Evolutionary conservation across 2,113 vertebrate species (phyloP).

Genomic region (Macquaria australasica): DNA sequence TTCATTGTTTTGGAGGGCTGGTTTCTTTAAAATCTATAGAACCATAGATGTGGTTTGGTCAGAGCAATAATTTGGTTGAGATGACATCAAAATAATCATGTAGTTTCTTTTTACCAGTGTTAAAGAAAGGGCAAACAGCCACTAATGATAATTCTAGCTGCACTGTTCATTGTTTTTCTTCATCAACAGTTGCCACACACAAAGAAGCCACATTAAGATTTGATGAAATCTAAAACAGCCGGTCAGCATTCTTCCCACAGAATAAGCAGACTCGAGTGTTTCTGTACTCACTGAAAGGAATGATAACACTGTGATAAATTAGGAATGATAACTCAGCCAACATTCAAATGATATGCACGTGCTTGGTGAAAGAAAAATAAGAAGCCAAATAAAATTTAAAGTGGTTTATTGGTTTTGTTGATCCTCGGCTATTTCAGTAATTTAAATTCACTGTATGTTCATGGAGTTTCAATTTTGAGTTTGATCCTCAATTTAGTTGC

Average conservation of each 20-base stretch:
- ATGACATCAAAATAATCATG: neutral
- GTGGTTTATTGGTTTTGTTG: neutral
- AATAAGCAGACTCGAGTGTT: constrained; percentile 15
- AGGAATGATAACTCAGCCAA: neutral
- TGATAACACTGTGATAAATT: constrained; percentile 31
- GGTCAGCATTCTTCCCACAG: constrained; percentile 14
- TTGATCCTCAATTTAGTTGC: neutral
- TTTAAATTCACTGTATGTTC: constrained; percentile 13
- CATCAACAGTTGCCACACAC: constrained; percentile 1
- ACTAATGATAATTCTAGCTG: neutral
- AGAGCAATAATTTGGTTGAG: neutral
- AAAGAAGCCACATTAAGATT: constrained; percentile 16
- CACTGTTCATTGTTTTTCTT: neutral
- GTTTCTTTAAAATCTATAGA: constrained; percentile 11
- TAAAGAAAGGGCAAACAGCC: neutral
- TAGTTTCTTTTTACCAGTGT: neutral
- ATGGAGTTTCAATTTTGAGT: neutral
- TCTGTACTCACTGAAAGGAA: constrained; percentile 2
- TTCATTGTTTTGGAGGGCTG: neutral
- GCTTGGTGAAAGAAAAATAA: neutral
- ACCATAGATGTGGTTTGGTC: neutral
- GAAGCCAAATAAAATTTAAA: neutral
- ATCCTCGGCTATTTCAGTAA: neutral
- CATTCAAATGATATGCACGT: constrained; percentile 33
- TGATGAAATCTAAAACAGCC: constrained; percentile 10